Evolutionary conservation across 35 echinoderm and acorn worm genomes (phyloP), one percentile per base, ranked within the genome.

Genomic region (Holothuria glaberrima): DNA sequence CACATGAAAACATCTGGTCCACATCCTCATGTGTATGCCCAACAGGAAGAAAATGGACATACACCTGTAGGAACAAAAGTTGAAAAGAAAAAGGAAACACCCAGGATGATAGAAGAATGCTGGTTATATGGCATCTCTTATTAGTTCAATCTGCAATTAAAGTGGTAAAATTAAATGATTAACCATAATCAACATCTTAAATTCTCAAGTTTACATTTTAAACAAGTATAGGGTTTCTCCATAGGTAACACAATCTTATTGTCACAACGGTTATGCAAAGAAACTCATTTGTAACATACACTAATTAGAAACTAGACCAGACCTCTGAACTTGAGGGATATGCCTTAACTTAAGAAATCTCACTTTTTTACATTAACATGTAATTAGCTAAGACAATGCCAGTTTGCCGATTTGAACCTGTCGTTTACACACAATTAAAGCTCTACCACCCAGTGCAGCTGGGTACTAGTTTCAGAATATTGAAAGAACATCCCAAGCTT

Each of bases 11-110:
- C 87, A 89, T 89, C 71, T 89, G 87, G 48, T 89, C 87, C 3
- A 89, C 87, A 89, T 89, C 87, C 34, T 89, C 87, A 30, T 89
- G 87, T 2, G 87, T 89, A 58, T 89, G 87, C 12, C 87, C 87
- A 17, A 89, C 87, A 1, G 87, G 87, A 31, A 89, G 54, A 64
- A 89, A 89, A 75, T 89, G 67, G 0, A 89, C 28, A 27, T 50
- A 45, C 7, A 89, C 87, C 87, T 89, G 48, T 44, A 68, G 19
- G 61, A 16, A 65, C 4, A 65, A 4, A n/a, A 65, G 19, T 36
- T 20, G 2, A 36, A 35, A 75, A 35, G 3, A 29, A 75, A 29
- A 75, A 46, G 25, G 3, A 75, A 75, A 35, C 33, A 46, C 38
- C 29, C 16, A 46, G 30, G 28, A 75, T 75, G 30, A 35, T 75